Evolutionary conservation across 2,888 invertebrate species (phyloP).

Genomic region (Andricus curvator): DNA sequence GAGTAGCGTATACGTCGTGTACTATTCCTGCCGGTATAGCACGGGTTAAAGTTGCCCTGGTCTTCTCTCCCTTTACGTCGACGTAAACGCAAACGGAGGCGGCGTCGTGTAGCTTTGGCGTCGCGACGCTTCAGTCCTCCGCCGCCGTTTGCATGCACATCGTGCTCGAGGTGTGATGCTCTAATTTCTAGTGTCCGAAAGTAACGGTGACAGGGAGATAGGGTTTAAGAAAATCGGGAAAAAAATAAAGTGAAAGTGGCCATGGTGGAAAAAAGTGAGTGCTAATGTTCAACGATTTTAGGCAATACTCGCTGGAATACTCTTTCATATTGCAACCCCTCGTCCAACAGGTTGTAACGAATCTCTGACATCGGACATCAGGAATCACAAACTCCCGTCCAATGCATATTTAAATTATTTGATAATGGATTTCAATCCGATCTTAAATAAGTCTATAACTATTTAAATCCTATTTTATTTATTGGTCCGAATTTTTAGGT

Average conservation of each 20-base stretch:
- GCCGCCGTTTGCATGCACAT: conserved; percentile 58
- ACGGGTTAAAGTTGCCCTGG: conserved; percentile 52
- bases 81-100: conserved; percentile 65
- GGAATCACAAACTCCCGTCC: background rate
- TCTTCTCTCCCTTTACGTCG: conserved; percentile 61
- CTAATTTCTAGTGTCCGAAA: conserved; percentile 49
- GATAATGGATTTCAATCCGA: background rate
- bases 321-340: background rate
- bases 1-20: conserved; percentile 17
- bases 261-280: conserved; percentile 77
- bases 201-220: conserved; percentile 49
- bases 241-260: conserved; percentile 54
- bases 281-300: conserved; percentile 41
- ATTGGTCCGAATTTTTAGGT: no score
- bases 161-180: conserved; percentile 52
- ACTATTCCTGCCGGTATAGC: conserved; percentile 29
- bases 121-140: conserved; percentile 75
- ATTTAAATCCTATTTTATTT: background rate
- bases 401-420: background rate
- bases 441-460: background rate
- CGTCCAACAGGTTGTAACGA: conserved; percentile 37
- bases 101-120: conserved; percentile 63
- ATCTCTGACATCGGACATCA: background rate
- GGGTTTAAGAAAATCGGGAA: conserved; percentile 39
- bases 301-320: background rate